Conservation (phyloP, 2,888 invertebrate species). For the Nemotelus nigrinus region DNA sequence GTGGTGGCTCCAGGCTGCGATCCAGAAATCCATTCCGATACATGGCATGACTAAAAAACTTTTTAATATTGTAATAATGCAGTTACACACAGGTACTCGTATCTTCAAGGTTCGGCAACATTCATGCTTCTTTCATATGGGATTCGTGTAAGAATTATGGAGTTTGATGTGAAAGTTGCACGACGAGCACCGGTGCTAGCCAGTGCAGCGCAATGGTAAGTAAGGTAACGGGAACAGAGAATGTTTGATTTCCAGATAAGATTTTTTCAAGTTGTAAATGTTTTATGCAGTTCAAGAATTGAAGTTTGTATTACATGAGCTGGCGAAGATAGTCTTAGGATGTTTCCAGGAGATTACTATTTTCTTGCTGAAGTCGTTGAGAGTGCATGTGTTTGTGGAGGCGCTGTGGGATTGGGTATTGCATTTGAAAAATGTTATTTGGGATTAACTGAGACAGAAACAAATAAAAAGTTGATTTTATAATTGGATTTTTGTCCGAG, state of each 20-base stretch:
- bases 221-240: background rate
- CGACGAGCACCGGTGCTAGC: background rate
- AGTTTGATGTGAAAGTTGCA: slow-evolving; percentile 19
- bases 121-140: slow-evolving; percentile 16
- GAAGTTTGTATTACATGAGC: background rate
- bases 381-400: too few species aligned
- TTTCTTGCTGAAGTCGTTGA: too few species aligned
- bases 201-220: too few species aligned
- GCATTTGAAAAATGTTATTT: too few species aligned
- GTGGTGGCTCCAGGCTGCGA: too few species aligned
- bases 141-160: background rate
- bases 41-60: slow-evolving; percentile 29
- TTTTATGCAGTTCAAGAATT: slow-evolving; percentile 1
- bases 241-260: background rate
- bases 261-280: background rate
- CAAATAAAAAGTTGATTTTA: too few species aligned
- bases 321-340: background rate
- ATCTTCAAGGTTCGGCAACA: background rate
- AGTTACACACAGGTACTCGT: slow-evolving; percentile 12
- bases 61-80: slow-evolving; percentile 33
- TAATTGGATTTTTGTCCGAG: too few species aligned
- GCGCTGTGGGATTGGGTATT: too few species aligned
- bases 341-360: too few species aligned
- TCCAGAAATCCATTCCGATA: slow-evolving; percentile 10
- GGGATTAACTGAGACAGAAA: too few species aligned